These are phyloP conservation scores for Notodonta ziczac DNA, from an alignment of 2,888 invertebrate species.

Conservation along the genomic window DNA sequence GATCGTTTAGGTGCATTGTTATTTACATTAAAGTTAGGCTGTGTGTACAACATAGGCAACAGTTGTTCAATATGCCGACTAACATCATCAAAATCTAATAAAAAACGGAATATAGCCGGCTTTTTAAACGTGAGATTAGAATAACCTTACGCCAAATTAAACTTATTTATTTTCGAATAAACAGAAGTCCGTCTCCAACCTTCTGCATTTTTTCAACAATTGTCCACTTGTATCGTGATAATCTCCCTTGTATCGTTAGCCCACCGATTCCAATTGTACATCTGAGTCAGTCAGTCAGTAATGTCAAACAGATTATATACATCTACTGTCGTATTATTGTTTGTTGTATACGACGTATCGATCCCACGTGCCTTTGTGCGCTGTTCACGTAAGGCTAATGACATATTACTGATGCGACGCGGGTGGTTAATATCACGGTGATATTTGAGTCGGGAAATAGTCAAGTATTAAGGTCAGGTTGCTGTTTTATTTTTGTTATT, in stretches of 20 bases:
- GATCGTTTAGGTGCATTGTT: constrained; percentile 7
- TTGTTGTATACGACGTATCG: constrained; percentile 18
- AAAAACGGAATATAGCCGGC: too few species aligned
- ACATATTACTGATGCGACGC: constrained; percentile 9
- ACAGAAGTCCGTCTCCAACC: too few species aligned
- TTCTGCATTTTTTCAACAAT: not conserved
- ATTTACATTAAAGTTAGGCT: not conserved
- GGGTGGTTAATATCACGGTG: not conserved
- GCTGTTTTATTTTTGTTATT: too few species aligned
- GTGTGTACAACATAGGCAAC: too few species aligned
- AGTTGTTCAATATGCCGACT: too few species aligned
- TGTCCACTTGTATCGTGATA: not conserved
- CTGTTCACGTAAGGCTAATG: constrained; percentile 15
- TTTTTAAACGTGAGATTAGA: too few species aligned
- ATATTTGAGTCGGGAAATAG: not conserved
- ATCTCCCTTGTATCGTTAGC: not conserved
- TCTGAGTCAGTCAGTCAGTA: constrained; percentile 15
- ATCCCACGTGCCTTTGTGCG: constrained; percentile 24
- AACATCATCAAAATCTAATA: too few species aligned
- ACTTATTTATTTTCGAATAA: too few species aligned
- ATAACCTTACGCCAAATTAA: too few species aligned
- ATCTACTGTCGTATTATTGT: not conserved
- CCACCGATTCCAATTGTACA: not conserved
- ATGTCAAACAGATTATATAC: constrained; percentile 14
- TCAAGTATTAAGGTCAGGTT: too few species aligned